Base-by-base conservation (phyloP, 2,113 vertebrate genomes). In the Mola mola region DNA sequence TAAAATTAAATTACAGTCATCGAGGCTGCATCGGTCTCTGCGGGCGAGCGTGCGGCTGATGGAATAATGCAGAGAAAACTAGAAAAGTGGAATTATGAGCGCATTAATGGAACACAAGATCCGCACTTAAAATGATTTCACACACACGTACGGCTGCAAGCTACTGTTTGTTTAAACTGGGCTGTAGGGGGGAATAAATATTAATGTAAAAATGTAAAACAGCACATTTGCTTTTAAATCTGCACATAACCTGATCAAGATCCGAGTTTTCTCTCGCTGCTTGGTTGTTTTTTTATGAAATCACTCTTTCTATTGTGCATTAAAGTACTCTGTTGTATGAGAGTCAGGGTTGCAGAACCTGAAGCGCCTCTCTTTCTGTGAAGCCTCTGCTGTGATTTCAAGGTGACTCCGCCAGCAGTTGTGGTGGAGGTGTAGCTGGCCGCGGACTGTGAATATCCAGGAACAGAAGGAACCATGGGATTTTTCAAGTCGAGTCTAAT, bases 401-500 rank as follows among this genome's bases (percentile, higher is more conserved):
- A n/a, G n/a, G n/a, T n/a, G n/a, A n/a, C n/a, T n/a, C n/a, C n/a
- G n/a, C 21, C 34, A 24, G 48, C 21, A 4, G 28, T 20, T 16
- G 17, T 5, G 9, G 17, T 13, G 2, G 15, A 51, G 25, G 12
- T 21, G 4, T 0, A 9, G 8, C 6, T 1, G 28, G 25, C 2
- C 25, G 9, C 33, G 34, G 52, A 61, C 62, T 29, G 41, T 38
- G n/a, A 17, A n/a, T 59, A 63, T 65, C 53, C 55, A 48, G 52
- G 21, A 59, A 62, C 24, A 53, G 40, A 61, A 72, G 44, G 42
- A 72, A 61, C 38, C 8, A 57, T 75, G 67, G 49, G 49, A 41
- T 77, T 75, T 78, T 65, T 62, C 57, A 29, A 72, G 53, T 49
- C 44, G 3, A n/a, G 17, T 73, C 56, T 84, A 83, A 88, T 85